These are phyloP conservation scores for Steinernema khuongi DNA, from an alignment of 1,140 invertebrate species.

Conservation along the genomic window DNA sequence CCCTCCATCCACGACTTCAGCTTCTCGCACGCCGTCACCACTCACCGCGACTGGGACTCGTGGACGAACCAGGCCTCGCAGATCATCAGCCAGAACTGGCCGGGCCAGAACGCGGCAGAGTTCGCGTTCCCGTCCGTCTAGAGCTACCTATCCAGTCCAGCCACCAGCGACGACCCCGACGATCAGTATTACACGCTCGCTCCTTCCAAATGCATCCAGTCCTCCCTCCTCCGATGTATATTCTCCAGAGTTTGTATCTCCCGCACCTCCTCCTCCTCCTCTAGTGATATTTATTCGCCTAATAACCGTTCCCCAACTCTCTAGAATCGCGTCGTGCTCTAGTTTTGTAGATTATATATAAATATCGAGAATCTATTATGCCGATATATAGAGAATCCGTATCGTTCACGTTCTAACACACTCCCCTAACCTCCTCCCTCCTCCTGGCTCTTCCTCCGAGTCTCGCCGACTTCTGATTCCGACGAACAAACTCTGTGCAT, in stretches of 20 bases:
- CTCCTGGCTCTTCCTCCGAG: neutral
- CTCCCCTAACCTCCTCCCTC: neutral
- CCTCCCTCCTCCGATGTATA: neutral
- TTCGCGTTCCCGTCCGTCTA: neutral
- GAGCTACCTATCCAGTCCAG: too few species aligned
- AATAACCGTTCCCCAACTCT: neutral
- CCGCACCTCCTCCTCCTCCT: too few species aligned
- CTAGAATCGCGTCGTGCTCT: conserved; percentile 2
- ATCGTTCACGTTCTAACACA: neutral
- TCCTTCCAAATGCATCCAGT: conserved; percentile 7
- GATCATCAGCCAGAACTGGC: neutral
- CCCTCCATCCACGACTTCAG: conserved; percentile 34
- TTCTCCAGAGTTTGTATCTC: conserved; percentile 16
- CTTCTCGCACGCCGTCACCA: conserved; percentile 20
- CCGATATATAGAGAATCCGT: conserved; percentile 11
- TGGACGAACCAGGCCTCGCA: neutral
- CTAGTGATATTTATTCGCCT: conserved; percentile 17
- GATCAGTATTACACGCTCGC: conserved; percentile 6
- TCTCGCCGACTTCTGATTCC: neutral
- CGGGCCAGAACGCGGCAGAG: neutral
- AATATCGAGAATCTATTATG: conserved; percentile 9
- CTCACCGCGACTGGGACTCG: conserved; percentile 4
- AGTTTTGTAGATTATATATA: conserved; percentile 17
- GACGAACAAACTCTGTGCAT: neutral
- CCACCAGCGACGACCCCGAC: neutral